A percentile compares a stretch with the other conserved stretches of the same genome.
Conservation (phyloP, 2,888 invertebrate genomes). For the Venustoraphidia nigricollis region DNA sequence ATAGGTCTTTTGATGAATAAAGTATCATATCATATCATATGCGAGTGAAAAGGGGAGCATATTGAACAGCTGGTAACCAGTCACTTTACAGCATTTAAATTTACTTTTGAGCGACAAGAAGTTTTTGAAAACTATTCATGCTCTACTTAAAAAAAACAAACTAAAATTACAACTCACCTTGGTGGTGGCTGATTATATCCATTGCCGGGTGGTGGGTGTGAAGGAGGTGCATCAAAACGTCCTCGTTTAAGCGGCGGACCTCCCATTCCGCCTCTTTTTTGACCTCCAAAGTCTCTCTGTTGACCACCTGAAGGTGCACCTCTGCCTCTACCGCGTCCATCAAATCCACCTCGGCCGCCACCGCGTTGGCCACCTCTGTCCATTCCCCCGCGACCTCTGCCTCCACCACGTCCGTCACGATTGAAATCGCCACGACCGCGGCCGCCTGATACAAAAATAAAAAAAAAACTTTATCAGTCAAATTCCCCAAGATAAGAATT, state of each 20-base stretch:
- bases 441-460: no score
- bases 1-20: no score
- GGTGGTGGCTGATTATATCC: conserved; percentile 18
- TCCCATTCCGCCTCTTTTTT: conserved; percentile 14
- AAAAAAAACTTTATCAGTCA: no score
- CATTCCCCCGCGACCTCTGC: neutral
- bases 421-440: conserved; percentile 7
- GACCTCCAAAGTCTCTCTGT: conserved; percentile 12
- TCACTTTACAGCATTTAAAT: no score
- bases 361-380: neutral
- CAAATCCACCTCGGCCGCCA: neutral
- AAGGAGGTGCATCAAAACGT: conserved; percentile 1
- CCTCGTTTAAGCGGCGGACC: conserved; percentile 14
- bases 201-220: conserved; percentile 11
- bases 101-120: no score
- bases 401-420: conserved; percentile 4
- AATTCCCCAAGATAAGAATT: no score
- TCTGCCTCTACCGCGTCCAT: conserved; percentile 1
- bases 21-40: no score
- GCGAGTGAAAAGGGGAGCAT: no score
- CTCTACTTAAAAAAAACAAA: neutral
- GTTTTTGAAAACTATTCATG: no score
- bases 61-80: no score
- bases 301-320: conserved; percentile 7
- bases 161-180: conserved; percentile 9